These are phyloP conservation scores for Bimastos eiseni DNA, from an alignment of 2,888 invertebrate genomes.

Conservation along the genomic window DNA sequence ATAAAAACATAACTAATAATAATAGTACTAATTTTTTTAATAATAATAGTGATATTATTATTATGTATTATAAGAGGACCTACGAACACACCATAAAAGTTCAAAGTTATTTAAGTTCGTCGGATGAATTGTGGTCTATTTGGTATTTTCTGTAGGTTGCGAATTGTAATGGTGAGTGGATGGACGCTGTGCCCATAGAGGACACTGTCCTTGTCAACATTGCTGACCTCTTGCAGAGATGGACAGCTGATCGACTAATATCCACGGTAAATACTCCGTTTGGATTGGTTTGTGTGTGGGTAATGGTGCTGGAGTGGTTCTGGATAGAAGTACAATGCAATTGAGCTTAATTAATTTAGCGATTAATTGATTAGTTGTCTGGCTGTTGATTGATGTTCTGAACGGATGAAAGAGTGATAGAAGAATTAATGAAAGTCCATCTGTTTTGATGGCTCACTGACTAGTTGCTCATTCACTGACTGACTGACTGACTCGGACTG, in stretches of 20 bases:
- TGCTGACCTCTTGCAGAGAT: constrained; percentile 75
- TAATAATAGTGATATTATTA: no score
- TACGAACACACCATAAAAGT: not conserved
- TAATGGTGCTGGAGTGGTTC: no score
- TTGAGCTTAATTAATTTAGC: no score
- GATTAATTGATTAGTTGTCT: no score
- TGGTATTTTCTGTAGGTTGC: constrained; percentile 65
- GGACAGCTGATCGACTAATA: constrained; percentile 74
- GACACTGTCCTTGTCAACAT: constrained; percentile 77
- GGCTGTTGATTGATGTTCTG: no score
- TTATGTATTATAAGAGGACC: no score
- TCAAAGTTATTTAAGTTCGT: not conserved
- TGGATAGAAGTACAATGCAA: no score
- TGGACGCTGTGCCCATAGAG: constrained; percentile 75
- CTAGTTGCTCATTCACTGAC: not conserved
- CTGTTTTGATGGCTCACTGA: not conserved
- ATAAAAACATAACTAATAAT: no score
- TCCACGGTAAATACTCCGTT: constrained; percentile 68
- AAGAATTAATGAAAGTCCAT: no score
- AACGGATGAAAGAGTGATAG: no score
- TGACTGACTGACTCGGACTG: not conserved
- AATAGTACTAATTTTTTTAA: no score
- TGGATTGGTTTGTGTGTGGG: no score
- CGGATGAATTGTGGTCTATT: not conserved
- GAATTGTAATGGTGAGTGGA: constrained; percentile 72